Conservation (phyloP, 2,888 invertebrate species). For the Linnaemya tessellans region DNA sequence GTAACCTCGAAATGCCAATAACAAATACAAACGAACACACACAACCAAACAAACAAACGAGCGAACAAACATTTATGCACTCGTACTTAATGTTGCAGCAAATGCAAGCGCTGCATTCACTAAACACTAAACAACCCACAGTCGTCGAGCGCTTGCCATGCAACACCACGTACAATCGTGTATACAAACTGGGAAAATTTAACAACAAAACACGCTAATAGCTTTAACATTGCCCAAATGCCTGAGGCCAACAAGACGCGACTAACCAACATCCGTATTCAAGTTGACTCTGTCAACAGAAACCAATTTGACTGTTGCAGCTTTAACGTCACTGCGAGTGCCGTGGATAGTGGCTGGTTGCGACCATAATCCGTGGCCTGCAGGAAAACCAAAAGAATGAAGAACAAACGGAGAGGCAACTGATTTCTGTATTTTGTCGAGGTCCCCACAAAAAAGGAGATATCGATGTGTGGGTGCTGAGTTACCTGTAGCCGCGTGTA, state of each 20-base stretch:
- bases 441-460: slow-evolving; percentile 3
- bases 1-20: slow-evolving; percentile 74
- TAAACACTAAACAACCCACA: slow-evolving; percentile 48
- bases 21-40: slow-evolving; percentile 48
- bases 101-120: slow-evolving; percentile 7
- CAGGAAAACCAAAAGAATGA: slow-evolving; percentile 45
- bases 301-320: slow-evolving; percentile 62
- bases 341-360: slow-evolving; percentile 23
- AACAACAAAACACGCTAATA: slow-evolving; percentile 72
- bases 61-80: slow-evolving; percentile 17
- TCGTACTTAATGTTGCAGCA: slow-evolving; percentile 34
- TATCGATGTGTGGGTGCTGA: slow-evolving; percentile 67
- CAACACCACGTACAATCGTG: slow-evolving; percentile 61
- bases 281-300: slow-evolving; percentile 66
- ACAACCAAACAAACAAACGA: neutral
- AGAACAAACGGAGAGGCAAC: slow-evolving; percentile 44
- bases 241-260: slow-evolving; percentile 67
- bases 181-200: slow-evolving; percentile 66
- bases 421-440: slow-evolving; percentile 31
- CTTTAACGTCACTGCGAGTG: slow-evolving; percentile 13
- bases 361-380: slow-evolving; percentile 40
- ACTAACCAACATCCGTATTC: slow-evolving; percentile 49
- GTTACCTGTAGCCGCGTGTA: slow-evolving; percentile 32
- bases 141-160: slow-evolving; percentile 28
- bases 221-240: slow-evolving; percentile 69